Percentiles rank a stretch among this genome's conserved stretches.
phyloP scores from a whole-genome alignment of 1,140 invertebrate genomes.

The Orchestia grillus region DNA sequence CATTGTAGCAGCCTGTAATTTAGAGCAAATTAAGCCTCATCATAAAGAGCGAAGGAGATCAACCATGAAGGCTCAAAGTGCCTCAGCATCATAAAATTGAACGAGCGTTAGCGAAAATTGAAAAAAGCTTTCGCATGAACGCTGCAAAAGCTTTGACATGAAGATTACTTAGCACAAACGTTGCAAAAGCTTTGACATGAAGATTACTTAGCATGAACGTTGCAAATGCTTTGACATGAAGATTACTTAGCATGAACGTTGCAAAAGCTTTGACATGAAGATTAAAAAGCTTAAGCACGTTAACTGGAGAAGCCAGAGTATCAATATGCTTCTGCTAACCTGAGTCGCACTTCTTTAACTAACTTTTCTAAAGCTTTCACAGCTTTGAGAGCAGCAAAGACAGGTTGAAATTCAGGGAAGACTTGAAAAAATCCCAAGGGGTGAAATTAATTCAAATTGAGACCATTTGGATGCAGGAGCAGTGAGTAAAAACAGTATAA shows the following conservation, averaged over 20 bases:
- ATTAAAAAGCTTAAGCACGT: neutral
- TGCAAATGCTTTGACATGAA: neutral
- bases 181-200: neutral
- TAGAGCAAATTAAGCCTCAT: too few relatives aligned
- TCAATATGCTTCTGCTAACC: neutral
- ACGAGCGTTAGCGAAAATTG: too few relatives aligned
- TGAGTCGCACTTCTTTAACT: neutral
- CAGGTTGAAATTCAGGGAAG: neutral
- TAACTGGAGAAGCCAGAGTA: neutral
- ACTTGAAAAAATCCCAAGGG: neutral
- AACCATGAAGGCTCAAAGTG: too few relatives aligned
- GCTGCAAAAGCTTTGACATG: neutral
- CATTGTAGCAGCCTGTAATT: too few relatives aligned
- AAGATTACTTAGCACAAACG: neutral
- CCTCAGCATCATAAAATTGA: too few relatives aligned
- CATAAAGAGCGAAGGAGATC: too few relatives aligned
- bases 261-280: neutral
- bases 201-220: neutral
- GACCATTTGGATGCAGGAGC: conserved; percentile 48
- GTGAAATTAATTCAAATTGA: conserved; percentile 47
- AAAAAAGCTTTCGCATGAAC: neutral
- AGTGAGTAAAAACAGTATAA: conserved; percentile 39
- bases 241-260: neutral
- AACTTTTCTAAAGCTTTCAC: neutral
- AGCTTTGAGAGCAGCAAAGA: neutral